Evolutionary conservation across 1,140 invertebrate species (phyloP).

Genomic region (Magallana angulata): DNA sequence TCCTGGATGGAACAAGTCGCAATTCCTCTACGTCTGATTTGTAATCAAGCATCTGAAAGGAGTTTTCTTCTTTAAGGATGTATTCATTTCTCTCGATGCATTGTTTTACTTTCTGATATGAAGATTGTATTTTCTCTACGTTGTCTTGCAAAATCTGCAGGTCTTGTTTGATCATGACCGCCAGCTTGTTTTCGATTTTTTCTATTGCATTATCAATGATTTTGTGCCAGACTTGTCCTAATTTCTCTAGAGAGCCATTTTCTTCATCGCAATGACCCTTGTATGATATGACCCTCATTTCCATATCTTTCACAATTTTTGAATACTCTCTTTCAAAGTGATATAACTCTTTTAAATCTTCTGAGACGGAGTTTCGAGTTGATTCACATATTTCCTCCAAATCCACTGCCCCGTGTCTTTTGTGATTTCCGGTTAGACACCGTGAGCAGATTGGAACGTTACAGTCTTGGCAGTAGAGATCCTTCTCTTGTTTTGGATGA

Average conservation of each 20-base stretch:
- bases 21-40: background rate
- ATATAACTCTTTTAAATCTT: background rate
- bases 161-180: background rate
- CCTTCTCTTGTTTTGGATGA: background rate
- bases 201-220: background rate
- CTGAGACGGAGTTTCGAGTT: background rate
- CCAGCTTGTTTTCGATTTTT: background rate
- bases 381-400: background rate
- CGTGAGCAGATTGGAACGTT: background rate
- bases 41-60: background rate
- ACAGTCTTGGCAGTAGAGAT: conserved; percentile 11
- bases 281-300: background rate
- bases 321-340: background rate
- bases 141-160: background rate
- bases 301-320: background rate
- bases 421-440: background rate
- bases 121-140: background rate
- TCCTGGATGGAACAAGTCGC: background rate
- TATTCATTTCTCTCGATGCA: background rate
- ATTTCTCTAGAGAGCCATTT: background rate
- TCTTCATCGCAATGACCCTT: background rate
- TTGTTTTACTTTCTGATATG: background rate
- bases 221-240: background rate
- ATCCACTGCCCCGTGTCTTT: background rate
- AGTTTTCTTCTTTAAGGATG: background rate